Percentiles rank a stretch among this genome's conserved stretches.
Evolutionary conservation across 2,113 vertebrate genomes (phyloP).

Genomic region (Neotoma lepida): DNA sequence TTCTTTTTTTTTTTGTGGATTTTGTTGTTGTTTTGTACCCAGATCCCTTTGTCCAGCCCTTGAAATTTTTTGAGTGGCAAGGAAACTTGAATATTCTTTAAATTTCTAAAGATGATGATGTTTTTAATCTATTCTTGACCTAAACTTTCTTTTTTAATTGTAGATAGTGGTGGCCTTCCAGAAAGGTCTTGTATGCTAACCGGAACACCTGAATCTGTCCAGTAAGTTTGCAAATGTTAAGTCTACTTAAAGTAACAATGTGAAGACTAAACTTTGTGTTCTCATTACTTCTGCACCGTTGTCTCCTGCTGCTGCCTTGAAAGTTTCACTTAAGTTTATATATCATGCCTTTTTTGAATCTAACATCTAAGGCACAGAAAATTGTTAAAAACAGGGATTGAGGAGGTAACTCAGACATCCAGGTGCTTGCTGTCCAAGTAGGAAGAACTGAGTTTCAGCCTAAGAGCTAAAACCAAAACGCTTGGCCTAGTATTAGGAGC

Average conservation of each 20-base stretch:
- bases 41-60: not conserved
- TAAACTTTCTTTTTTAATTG: conserved; percentile 48
- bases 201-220: conserved; percentile 94
- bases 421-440: not conserved
- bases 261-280: not conserved
- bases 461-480: not conserved
- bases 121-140: conserved; percentile 7
- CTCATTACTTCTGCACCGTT: not conserved
- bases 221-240: conserved; percentile 87
- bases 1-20: not conserved
- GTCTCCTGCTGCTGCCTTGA: not conserved
- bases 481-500: not conserved
- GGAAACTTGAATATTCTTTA: conserved; percentile 5
- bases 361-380: not conserved
- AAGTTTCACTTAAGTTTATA: not conserved
- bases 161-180: conserved; percentile 97
- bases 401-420: not conserved
- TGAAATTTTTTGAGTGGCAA: not conserved
- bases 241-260: not conserved
- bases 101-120: not conserved
- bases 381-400: not conserved
- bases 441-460: not conserved
- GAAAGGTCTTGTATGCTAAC: conserved; percentile 97
- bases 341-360: not conserved
- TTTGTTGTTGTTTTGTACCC: not conserved